Evolutionary conservation across 2,888 invertebrate genomes (phyloP).

Genomic region (Clanis bilineata): DNA sequence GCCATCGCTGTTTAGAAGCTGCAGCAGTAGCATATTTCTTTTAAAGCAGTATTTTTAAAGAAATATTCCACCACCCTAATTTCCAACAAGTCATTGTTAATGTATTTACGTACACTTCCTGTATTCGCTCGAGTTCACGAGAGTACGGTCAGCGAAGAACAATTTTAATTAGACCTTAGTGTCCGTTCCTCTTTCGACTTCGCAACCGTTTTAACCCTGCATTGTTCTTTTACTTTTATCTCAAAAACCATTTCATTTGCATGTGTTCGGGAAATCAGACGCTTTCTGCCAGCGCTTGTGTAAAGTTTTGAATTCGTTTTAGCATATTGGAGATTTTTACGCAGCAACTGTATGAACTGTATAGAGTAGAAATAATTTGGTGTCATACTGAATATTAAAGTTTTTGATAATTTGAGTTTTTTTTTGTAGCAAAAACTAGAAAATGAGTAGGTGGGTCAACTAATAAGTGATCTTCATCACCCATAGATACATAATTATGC

Average conservation of each 20-base stretch:
- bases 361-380: background rate
- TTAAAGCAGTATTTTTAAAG: too few relatives aligned
- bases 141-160: conserved; percentile 1
- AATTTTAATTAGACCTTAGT: conserved; percentile 12
- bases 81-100: background rate
- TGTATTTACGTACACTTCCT: background rate
- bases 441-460: too few relatives aligned
- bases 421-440: too few relatives aligned
- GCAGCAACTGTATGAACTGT: background rate
- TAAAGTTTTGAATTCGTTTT: conserved; percentile 29
- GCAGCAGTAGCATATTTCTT: background rate
- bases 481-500: too few relatives aligned
- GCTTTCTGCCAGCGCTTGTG: conserved; percentile 31
- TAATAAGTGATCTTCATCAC: too few relatives aligned
- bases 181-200: background rate
- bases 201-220: background rate
- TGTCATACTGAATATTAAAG: background rate
- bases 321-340: background rate
- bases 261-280: conserved; percentile 20
- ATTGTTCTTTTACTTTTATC: conserved; percentile 5
- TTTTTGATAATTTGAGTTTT: too few relatives aligned
- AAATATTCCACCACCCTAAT: background rate
- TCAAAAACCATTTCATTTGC: conserved; percentile 11
- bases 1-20: too few relatives aligned
- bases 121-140: background rate